phyloP scores from a whole-genome alignment of 1,140 invertebrate genomes.

The Leptopilina boulardi region DNA sequence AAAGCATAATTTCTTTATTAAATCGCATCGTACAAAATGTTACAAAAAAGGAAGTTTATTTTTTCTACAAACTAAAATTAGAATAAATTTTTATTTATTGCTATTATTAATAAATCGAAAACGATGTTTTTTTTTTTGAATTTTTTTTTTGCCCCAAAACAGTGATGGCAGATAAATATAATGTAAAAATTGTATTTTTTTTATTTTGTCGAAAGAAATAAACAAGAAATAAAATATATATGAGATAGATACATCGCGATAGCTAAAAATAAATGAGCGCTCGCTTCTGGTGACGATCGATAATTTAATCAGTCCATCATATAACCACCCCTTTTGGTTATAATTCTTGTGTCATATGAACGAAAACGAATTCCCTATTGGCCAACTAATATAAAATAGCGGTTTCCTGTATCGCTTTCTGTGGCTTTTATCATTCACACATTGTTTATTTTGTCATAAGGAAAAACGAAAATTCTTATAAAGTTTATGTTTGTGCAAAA shows the following conservation, averaged over 20 bases:
- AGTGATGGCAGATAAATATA: background rate
- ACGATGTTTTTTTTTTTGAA: no score
- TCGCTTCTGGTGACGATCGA: conserved; percentile 40
- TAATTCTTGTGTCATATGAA: conserved; percentile 40
- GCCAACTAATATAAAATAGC: conserved; percentile 31
- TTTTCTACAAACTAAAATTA: no score
- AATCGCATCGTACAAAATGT: no score
- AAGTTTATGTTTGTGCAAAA: no score
- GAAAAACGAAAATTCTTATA: conserved; percentile 10
- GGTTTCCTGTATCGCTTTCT: conserved; percentile 31
- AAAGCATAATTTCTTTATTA: no score
- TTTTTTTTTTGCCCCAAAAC: no score
- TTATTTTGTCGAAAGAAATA: background rate
- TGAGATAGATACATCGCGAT: conserved; percentile 21
- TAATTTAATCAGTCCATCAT: conserved; percentile 42
- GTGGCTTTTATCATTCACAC: conserved; percentile 24
- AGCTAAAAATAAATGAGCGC: conserved; percentile 47
- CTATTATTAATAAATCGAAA: no score
- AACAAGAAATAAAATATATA: no score
- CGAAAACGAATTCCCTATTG: conserved; percentile 36
- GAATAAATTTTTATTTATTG: no score
- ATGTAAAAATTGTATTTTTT: conserved; percentile 31
- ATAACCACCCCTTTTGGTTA: conserved; percentile 34
- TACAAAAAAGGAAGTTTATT: no score
- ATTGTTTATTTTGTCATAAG: background rate